These are phyloP conservation scores for Prinia subflava DNA, from an alignment of 2,113 vertebrate species.

Conservation along the genomic window DNA sequence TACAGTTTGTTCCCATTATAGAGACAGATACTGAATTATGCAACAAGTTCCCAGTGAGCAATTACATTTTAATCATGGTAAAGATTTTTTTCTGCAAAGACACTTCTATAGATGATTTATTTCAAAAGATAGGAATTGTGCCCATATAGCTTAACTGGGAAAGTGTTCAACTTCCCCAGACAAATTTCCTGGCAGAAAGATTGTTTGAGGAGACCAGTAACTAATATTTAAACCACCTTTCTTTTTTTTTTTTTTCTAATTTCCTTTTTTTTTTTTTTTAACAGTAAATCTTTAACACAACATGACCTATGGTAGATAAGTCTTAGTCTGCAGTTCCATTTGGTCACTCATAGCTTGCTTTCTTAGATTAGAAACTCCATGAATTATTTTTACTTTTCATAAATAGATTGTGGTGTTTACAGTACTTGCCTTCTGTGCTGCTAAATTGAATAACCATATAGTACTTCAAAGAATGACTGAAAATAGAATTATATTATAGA, in stretches of 20 bases:
- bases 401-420: constrained; percentile 41
- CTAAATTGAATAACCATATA: not conserved
- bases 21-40: constrained; percentile 50
- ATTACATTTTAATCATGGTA: constrained; percentile 51
- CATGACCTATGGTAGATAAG: not conserved
- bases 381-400: constrained; percentile 29
- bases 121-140: constrained; percentile 12
- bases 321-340: not conserved
- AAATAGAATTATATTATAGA: not conserved
- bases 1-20: constrained; percentile 29
- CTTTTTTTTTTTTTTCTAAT: not conserved
- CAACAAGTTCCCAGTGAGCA: constrained; percentile 20
- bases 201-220: not conserved
- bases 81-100: constrained; percentile 40
- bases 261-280: not conserved
- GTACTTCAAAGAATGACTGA: constrained; percentile 4
- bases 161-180: not conserved
- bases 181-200: constrained; percentile 25
- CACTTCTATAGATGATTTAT: constrained; percentile 14
- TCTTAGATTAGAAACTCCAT: not conserved
- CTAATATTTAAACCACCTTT: not conserved
- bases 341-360: not conserved
- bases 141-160: not conserved
- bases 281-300: not conserved
- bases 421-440: constrained; percentile 4